A percentile compares a stretch with the other conserved stretches of the same genome.
Conservation (phyloP, 2,888 invertebrate species). For the Penaeus monodon region DNA sequence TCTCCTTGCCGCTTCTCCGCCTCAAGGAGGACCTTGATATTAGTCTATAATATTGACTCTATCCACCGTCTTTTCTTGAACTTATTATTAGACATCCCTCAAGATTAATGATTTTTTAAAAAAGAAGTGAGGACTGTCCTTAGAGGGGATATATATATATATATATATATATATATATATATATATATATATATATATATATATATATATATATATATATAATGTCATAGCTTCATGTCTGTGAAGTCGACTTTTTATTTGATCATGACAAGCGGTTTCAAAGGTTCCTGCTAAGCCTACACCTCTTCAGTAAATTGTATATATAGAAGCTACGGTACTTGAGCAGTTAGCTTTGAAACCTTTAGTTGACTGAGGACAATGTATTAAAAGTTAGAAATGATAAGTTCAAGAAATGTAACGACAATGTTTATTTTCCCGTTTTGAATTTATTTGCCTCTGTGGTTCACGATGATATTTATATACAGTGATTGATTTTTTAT, state of each 20-base stretch:
- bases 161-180: constrained; percentile 18
- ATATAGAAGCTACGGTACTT: neutral
- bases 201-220: neutral
- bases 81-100: no score
- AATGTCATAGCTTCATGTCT: no score
- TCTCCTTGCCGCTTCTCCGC: no score
- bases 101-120: neutral
- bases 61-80: no score
- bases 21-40: no score
- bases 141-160: neutral
- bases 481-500: no score
- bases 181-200: constrained; percentile 14
- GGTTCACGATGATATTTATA: neutral
- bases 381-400: no score
- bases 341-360: no score
- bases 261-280: no score
- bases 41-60: no score
- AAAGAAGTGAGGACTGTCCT: neutral
- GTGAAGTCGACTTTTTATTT: no score
- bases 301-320: constrained; percentile 31
- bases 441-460: neutral
- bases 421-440: neutral
- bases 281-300: neutral
- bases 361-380: no score
- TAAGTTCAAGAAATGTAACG: neutral